Conservation (phyloP, 2,888 invertebrate genomes). For the Clusia tigrina region DNA sequence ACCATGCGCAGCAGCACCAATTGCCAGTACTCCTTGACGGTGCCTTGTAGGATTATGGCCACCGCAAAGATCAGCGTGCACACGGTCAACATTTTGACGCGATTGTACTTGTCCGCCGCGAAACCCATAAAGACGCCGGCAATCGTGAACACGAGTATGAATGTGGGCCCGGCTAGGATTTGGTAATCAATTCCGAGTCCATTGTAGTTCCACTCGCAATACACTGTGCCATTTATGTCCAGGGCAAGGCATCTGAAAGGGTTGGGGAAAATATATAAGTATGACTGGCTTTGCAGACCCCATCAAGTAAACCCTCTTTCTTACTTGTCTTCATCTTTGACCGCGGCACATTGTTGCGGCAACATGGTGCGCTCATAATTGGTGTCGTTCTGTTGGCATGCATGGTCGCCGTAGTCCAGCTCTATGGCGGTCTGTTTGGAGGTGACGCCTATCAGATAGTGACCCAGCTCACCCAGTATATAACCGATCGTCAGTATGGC, state of each 20-base stretch:
- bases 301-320: background rate
- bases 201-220: slow-evolving; percentile 93
- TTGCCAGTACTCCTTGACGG: slow-evolving; percentile 89
- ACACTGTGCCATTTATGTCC: slow-evolving; percentile 74
- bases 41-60: slow-evolving; percentile 85
- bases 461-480: slow-evolving; percentile 85
- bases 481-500: slow-evolving; percentile 83
- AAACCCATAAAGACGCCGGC: slow-evolving; percentile 86
- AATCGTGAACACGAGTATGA: slow-evolving; percentile 90
- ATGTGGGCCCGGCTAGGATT: slow-evolving; percentile 90
- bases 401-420: slow-evolving; percentile 84
- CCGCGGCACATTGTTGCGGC: slow-evolving; percentile 68
- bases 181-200: slow-evolving; percentile 93
- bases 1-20: slow-evolving; percentile 84
- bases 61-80: slow-evolving; percentile 83
- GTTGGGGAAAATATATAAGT: slow-evolving; percentile 36
- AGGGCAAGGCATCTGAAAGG: slow-evolving; percentile 70
- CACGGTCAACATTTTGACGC: slow-evolving; percentile 77
- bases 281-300: background rate
- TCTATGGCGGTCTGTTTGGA: slow-evolving; percentile 86
- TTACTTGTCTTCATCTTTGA: slow-evolving; percentile 68
- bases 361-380: slow-evolving; percentile 67
- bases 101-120: slow-evolving; percentile 80
- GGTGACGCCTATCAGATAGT: slow-evolving; percentile 88
- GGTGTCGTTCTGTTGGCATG: slow-evolving; percentile 80